phyloP scores from a whole-genome alignment of 1,140 invertebrate genomes.

The Heliconius hewitsoni region DNA sequence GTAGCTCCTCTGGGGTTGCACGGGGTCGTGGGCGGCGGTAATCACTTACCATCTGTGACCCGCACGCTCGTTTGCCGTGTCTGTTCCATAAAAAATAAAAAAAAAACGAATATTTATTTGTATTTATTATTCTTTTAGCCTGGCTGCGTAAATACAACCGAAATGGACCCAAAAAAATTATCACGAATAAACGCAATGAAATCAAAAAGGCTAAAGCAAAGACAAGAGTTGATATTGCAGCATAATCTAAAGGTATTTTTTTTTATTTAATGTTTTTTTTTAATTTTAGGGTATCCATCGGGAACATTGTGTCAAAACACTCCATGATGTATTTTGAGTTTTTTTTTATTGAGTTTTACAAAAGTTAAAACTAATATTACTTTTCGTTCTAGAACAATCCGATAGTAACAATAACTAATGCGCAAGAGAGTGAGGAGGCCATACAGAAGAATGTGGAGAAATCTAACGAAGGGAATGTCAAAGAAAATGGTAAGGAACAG shows the following conservation, averaged over 20 bases:
- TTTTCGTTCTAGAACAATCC: conserved; percentile 83
- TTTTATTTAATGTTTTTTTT: not conserved
- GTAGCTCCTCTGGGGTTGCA: no score
- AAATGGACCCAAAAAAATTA: conserved; percentile 98
- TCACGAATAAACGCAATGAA: conserved; percentile 84
- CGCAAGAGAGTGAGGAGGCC: conserved; percentile 72
- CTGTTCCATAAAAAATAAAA: no score
- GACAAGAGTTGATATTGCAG: conserved; percentile 61
- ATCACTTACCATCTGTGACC: no score
- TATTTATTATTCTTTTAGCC: conserved; percentile 88
- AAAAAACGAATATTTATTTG: no score
- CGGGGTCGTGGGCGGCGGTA: no score
- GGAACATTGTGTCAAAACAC: no score
- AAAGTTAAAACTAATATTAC: no score
- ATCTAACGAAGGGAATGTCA: conserved; percentile 32
- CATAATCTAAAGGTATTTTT: conserved; percentile 65
- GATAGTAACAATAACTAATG: conserved; percentile 77
- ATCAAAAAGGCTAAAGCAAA: conserved; percentile 56
- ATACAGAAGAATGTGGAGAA: conserved; percentile 63
- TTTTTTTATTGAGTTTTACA: no score
- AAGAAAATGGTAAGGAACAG: conserved; percentile 62
- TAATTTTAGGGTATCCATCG: no score
- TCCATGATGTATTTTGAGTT: no score
- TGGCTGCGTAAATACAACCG: conserved; percentile 99
- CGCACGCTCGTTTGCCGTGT: no score